A percentile compares a stretch with the other conserved stretches of the same genome.
These are phyloP conservation scores for Sphaerodactylus townsendi DNA, from an alignment of 2,113 vertebrate genomes.

Conservation along the genomic window DNA sequence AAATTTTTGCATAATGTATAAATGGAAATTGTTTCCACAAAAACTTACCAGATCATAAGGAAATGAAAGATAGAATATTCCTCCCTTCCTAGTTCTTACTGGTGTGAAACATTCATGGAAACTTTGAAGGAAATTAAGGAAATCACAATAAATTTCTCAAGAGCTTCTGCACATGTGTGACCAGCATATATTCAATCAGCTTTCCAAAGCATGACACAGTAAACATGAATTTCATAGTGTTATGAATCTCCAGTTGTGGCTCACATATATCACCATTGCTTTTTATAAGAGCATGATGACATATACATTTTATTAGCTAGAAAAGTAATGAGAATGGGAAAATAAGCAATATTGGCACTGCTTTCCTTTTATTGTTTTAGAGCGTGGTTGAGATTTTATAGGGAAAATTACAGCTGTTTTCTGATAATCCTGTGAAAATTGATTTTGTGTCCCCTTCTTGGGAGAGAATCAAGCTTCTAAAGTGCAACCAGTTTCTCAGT, in stretches of 20 bases:
- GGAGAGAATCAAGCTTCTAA: constrained; percentile 12
- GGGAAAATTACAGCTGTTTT: constrained; percentile 20
- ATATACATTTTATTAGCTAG: background rate
- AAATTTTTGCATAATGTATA: too few species aligned
- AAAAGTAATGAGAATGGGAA: background rate
- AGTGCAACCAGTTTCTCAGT: constrained; percentile 4
- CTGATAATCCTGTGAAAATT: constrained; percentile 13
- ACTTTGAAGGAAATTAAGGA: background rate
- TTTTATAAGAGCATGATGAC: background rate
- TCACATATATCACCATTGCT: background rate
- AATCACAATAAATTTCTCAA: background rate
- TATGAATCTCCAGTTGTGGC: constrained; percentile 29
- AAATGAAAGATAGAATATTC: background rate
- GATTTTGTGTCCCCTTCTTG: constrained; percentile 1
- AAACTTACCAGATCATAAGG: background rate
- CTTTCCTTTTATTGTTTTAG: background rate
- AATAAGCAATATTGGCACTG: background rate
- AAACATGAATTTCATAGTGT: constrained; percentile 23
- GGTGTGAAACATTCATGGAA: background rate
- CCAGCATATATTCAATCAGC: background rate
- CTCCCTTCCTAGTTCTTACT: background rate
- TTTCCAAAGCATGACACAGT: constrained; percentile 6
- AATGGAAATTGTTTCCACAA: too few species aligned
- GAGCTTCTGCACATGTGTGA: background rate
- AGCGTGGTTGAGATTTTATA: background rate